phyloP scores from a whole-genome alignment of 2,888 invertebrate species.

The Eugnorisma glareosa region DNA sequence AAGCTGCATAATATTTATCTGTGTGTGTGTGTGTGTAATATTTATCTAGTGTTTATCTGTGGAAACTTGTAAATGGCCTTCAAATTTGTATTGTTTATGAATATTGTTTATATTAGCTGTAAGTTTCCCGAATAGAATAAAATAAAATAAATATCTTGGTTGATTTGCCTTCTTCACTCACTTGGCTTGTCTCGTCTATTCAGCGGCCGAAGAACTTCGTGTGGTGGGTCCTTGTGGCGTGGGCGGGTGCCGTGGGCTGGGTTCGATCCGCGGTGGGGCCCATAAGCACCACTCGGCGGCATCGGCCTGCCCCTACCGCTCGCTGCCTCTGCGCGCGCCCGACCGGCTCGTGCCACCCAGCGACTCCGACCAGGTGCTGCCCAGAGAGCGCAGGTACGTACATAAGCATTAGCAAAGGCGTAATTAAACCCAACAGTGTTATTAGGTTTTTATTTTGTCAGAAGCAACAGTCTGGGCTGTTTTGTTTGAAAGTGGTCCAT shows the following conservation, averaged over 20 bases:
- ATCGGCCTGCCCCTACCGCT: slow-evolving; percentile 94
- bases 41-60: no score
- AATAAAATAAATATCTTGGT: no score
- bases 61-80: no score
- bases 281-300: slow-evolving; percentile 93
- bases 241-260: slow-evolving; percentile 96
- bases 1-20: neutral
- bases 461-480: neutral
- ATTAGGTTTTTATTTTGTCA: neutral
- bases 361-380: slow-evolving; percentile 85
- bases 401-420: slow-evolving; percentile 28
- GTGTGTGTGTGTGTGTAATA: no score
- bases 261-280: slow-evolving; percentile 95
- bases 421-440: neutral
- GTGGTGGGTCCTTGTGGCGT: slow-evolving; percentile 94
- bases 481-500: neutral
- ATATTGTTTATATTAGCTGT: no score
- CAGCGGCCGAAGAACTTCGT: slow-evolving; percentile 92
- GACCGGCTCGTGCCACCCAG: slow-evolving; percentile 70
- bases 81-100: no score
- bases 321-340: slow-evolving; percentile 74
- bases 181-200: neutral
- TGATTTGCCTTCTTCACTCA: neutral
- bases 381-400: slow-evolving; percentile 81
- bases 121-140: no score